phyloP scores from a whole-genome alignment of 2,113 vertebrate species.

The Corvus cornix region DNA sequence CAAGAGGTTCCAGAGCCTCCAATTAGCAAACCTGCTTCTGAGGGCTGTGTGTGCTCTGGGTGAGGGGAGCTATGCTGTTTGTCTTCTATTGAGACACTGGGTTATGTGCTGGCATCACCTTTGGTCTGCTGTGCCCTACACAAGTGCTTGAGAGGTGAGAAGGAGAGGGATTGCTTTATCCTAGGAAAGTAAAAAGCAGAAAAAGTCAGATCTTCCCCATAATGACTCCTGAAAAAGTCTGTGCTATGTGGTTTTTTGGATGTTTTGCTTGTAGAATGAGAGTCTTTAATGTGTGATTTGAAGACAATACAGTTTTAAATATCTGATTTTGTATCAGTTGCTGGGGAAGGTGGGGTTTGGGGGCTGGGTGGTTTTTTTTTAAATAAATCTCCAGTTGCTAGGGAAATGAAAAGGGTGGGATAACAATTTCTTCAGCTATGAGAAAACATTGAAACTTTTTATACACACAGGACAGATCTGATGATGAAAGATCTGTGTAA shows the following conservation, averaged over 20 bases:
- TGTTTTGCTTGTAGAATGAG: not conserved
- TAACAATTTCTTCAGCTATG: not conserved
- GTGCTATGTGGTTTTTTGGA: not conserved
- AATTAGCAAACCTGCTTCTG: not conserved
- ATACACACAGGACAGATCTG: not conserved
- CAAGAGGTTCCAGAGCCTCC: slow-evolving; percentile 6
- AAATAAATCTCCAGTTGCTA: not conserved
- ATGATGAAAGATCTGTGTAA: not conserved
- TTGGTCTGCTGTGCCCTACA: not conserved
- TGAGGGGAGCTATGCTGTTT: not conserved
- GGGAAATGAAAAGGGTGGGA: not conserved
- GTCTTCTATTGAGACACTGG: not conserved
- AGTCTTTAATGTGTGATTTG: not conserved
- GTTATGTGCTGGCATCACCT: not conserved
- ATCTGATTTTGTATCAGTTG: not conserved
- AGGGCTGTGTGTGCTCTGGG: not conserved
- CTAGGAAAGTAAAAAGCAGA: not conserved
- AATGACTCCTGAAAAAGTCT: not conserved
- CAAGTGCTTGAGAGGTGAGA: not conserved
- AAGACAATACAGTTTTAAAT: not conserved
- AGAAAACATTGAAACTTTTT: not conserved
- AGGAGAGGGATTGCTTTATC: not conserved
- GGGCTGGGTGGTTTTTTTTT: rapidly evolving
- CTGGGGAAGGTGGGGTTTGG: not conserved
- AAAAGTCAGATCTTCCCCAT: not conserved